Conservation (phyloP, 2,113 vertebrate species). For the Otolemur garnettii region DNA sequence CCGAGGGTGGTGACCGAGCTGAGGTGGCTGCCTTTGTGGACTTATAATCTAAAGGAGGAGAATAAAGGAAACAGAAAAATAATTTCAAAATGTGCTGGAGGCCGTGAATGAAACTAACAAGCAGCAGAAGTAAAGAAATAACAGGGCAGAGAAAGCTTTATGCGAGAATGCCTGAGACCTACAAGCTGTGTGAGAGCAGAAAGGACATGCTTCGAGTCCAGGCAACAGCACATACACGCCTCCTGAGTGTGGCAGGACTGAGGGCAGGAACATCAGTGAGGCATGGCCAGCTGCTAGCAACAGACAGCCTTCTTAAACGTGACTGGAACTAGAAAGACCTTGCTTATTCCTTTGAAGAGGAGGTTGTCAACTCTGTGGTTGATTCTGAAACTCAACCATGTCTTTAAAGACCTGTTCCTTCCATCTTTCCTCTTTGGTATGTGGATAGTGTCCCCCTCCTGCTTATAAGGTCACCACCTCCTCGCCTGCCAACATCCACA, state of each 20-base stretch:
- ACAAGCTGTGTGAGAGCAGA: neutral
- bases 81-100: neutral
- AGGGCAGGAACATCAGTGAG: neutral
- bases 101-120: neutral
- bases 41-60: neutral
- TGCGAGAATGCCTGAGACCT: neutral
- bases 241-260: neutral
- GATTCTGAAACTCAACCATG: neutral
- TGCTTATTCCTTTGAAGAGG: neutral
- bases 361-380: neutral
- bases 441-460: neutral
- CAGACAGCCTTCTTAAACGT: neutral
- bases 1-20: neutral
- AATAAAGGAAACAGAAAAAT: neutral
- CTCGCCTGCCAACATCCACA: neutral
- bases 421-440: neutral
- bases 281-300: neutral
- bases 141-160: neutral
- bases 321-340: neutral
- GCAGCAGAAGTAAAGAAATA: neutral
- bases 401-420: neutral
- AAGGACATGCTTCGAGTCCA: neutral
- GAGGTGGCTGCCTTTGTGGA: neutral
- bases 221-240: neutral
- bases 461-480: neutral